Percentiles rank a stretch among this genome's conserved stretches.
Conservation (phyloP, 2,113 vertebrate genomes). For the Brachionichthys hirsutus region DNA sequence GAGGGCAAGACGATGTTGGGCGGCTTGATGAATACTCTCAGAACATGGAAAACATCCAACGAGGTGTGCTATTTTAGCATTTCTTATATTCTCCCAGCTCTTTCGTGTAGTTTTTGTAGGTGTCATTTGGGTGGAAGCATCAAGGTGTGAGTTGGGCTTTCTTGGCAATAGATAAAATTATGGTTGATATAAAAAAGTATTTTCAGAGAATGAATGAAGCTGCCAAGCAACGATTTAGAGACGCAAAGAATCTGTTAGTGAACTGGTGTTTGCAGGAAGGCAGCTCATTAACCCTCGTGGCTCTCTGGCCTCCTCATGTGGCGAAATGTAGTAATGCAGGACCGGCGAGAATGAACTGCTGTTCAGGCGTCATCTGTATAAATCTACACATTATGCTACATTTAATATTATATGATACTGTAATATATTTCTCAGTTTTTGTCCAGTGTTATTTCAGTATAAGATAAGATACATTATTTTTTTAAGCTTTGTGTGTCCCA, state of each 20-base stretch:
- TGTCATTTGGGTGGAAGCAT: slow-evolving; percentile 8
- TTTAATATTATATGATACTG: too few species aligned
- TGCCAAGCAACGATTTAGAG: slow-evolving; percentile 6
- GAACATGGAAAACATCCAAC: neutral
- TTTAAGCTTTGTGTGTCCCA: too few species aligned
- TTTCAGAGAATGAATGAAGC: slow-evolving; percentile 13
- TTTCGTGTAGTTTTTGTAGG: neutral
- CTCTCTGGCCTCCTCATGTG: slow-evolving; percentile 59
- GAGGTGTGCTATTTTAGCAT: too few species aligned
- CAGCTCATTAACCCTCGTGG: slow-evolving; percentile 1
- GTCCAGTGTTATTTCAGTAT: too few species aligned
- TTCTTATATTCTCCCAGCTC: neutral
- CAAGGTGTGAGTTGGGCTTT: slow-evolving; percentile 15
- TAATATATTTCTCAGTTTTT: too few species aligned
- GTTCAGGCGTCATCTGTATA: too few species aligned
- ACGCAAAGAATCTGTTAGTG: slow-evolving; percentile 1
- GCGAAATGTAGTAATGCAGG: slow-evolving; percentile 39
- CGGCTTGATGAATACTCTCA: slow-evolving; percentile 15
- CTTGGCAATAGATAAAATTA: slow-evolving; percentile 1
- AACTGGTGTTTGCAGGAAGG: neutral
- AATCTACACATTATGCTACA: too few species aligned
- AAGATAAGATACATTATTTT: too few species aligned
- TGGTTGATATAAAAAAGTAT: too few species aligned
- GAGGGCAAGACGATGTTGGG: slow-evolving; percentile 13
- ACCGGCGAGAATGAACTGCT: neutral